A percentile compares a stretch with the other conserved stretches of the same genome.
These are phyloP conservation scores for Dicaeum eximium DNA, from an alignment of 2,113 vertebrate species.

Conservation along the genomic window DNA sequence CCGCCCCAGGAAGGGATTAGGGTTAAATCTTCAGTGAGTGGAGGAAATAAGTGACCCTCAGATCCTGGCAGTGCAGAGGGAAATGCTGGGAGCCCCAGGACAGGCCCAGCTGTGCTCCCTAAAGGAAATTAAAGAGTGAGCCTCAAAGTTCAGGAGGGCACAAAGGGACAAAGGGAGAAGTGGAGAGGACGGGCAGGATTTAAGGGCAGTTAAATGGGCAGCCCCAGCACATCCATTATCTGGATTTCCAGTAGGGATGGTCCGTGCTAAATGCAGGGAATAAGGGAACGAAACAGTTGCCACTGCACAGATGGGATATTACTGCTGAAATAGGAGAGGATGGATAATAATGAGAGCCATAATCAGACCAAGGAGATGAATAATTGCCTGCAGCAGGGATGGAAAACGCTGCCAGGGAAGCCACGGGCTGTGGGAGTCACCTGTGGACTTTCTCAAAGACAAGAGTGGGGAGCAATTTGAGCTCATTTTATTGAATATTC, in stretches of 20 bases:
- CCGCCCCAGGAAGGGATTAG: neutral
- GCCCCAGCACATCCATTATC: fast-evolving
- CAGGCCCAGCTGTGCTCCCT: neutral
- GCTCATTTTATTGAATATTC: neutral
- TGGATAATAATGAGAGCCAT: neutral
- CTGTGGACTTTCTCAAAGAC: neutral
- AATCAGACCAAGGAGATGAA: neutral
- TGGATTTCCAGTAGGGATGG: neutral
- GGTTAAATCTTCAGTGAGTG: neutral
- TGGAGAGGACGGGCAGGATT: neutral
- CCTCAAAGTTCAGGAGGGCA: fast-evolving
- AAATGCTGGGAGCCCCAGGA: neutral
- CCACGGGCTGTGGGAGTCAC: neutral
- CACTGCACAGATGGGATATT: neutral
- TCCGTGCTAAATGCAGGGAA: neutral
- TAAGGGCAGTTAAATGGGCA: neutral
- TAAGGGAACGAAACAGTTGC: neutral
- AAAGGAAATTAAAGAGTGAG: neutral
- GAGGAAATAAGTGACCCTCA: neutral
- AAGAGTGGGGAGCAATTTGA: neutral
- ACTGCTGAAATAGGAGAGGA: neutral
- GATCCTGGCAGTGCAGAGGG: neutral
- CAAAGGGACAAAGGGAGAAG: neutral
- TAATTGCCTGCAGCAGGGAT: neutral
- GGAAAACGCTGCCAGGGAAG: neutral